Evolutionary conservation across 2,888 invertebrate species (phyloP).

Genomic region (Octodonta nipae): DNA sequence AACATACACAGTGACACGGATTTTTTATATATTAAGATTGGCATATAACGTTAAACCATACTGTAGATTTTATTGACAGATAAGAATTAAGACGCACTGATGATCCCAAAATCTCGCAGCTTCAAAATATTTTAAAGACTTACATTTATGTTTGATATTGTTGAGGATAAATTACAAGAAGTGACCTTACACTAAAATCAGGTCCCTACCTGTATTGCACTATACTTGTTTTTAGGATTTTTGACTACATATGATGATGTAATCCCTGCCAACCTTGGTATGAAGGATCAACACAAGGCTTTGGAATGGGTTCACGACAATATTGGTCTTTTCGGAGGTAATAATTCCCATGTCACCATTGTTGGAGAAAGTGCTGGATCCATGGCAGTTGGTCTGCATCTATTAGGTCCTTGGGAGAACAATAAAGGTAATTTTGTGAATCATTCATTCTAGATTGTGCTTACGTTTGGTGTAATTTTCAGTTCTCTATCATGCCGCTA

Average conservation of each 20-base stretch:
- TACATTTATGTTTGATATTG: too few species aligned
- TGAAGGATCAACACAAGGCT: background rate
- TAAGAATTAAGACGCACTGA: too few species aligned
- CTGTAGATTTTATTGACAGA: too few species aligned
- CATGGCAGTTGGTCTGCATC: slow-evolving; percentile 2
- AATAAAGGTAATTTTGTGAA: slow-evolving; percentile 3
- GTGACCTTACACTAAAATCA: too few species aligned
- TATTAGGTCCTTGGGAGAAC: slow-evolving; percentile 2
- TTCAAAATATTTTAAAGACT: background rate
- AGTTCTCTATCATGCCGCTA: slow-evolving; percentile 10
- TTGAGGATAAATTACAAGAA: too few species aligned
- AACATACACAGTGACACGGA: too few species aligned
- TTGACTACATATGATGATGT: background rate
- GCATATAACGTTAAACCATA: too few species aligned
- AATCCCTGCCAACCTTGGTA: background rate
- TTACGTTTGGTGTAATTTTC: too few species aligned
- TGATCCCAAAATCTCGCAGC: too few species aligned
- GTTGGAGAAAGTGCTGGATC: slow-evolving; percentile 2
- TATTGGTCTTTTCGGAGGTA: background rate
- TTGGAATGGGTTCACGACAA: background rate
- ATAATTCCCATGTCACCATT: background rate
- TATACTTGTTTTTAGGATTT: background rate
- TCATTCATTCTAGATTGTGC: too few species aligned
- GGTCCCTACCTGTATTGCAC: too few species aligned
- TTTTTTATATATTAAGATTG: too few species aligned